Base-by-base conservation (phyloP, 2,113 vertebrate genomes). In the Lanius ludovicianus region DNA sequence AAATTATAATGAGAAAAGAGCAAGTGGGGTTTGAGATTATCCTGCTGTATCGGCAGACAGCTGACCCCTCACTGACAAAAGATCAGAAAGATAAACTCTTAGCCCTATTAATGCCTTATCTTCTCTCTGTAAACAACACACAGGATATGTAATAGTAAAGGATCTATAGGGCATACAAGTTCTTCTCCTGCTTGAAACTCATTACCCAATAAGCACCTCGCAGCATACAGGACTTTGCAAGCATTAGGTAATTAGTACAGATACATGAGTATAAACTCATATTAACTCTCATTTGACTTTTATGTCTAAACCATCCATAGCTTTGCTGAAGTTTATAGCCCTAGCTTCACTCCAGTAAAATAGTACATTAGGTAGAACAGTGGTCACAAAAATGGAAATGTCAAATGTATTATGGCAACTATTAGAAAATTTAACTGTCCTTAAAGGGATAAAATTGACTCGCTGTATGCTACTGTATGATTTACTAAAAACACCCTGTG, bases 211-310 rank as follows among this genome's bases (percentile, higher is more conserved):
- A 73, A 81, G 63, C 39, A 84, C 22, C 73, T 53, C 2, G 0
- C 21, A 73, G 49, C n/a, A 46, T 30, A 59, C 0, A 33, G 39
- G 31, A 53, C 27, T 53, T 67, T 17, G 23, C 21, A 73, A 74
- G 35, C 16, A 63, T 49, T 53, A 71, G 4, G 24, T 55, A 67
- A 62, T 41, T n/a, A 63, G 27, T 14, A 76, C 10, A 76, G 42
- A 44, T 17, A 23, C 0, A 0, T 16, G 6, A 44, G 23, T 57
- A 67, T 37, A 76, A 57, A 42, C 2, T 4, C 5, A 5, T 13
- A 49, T 7, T 33, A 75, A 68, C 5, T n/a, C 30, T n/a, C 6
- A 20, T 70, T 65, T 63, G 35, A 84, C 22, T 80, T 85, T 30
- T 27, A 67, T n/a, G 19, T 35, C n/a, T 76, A 71, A 71, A 53